These are phyloP conservation scores for Myotis pilosus DNA, from an alignment of 2,797 vertebrate genomes.

Conservation along the genomic window DNA sequence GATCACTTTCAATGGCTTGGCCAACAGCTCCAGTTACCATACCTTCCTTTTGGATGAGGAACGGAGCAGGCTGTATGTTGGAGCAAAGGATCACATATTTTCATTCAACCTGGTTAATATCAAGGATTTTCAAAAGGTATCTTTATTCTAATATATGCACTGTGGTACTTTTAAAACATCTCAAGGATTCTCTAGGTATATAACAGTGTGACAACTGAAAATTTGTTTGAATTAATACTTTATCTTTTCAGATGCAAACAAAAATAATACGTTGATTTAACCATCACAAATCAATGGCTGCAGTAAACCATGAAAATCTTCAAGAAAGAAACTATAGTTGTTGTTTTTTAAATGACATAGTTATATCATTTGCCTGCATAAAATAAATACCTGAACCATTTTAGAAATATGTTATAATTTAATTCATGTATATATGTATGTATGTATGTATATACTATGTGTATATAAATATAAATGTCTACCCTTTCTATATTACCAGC, in stretches of 20 bases:
- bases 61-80: constrained; percentile 93
- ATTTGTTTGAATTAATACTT: constrained; percentile 8
- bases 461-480: background rate
- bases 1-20: constrained; percentile 93
- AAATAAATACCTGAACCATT: background rate
- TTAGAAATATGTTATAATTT: background rate
- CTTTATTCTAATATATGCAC: constrained; percentile 26
- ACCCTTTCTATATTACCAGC: background rate
- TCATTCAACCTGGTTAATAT: constrained; percentile 97
- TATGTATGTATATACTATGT: background rate
- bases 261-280: background rate
- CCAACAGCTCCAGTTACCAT: constrained; percentile 96
- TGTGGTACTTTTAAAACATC: constrained; percentile 35
- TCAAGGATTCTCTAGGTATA: constrained; percentile 24
- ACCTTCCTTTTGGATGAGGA: constrained; percentile 98
- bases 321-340: background rate
- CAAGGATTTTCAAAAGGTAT: constrained; percentile 95
- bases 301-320: background rate
- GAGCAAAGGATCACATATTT: constrained; percentile 98
- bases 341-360: background rate
- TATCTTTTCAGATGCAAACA: constrained; percentile 13
- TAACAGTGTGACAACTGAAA: background rate
- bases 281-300: background rate
- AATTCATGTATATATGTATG: background rate
- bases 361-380: background rate